Evolutionary conservation across 2,113 vertebrate species (phyloP).

Genomic region (Proteles cristata): DNA sequence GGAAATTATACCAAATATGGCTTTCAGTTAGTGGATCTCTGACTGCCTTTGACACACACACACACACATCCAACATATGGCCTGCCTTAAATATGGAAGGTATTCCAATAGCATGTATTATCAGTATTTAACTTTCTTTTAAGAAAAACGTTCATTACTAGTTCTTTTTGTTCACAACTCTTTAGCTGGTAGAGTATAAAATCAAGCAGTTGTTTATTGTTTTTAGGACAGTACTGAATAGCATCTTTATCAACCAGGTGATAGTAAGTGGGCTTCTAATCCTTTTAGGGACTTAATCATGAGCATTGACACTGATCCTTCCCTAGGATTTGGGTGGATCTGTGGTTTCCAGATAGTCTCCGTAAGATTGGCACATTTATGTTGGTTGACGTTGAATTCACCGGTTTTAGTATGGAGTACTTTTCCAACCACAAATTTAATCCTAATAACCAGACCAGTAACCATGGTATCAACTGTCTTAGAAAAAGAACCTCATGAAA

Average conservation of each 20-base stretch:
- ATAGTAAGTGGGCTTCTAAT: not conserved
- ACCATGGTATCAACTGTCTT: not conserved
- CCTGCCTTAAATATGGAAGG: not conserved
- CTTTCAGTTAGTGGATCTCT: not conserved
- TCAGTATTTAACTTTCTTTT: not conserved
- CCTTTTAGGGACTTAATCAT: not conserved
- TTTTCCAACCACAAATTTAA: not conserved
- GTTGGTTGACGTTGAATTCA: not conserved
- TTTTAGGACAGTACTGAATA: not conserved
- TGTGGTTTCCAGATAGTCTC: not conserved
- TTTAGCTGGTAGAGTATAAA: not conserved
- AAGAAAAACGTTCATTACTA: not conserved
- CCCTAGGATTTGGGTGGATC: not conserved
- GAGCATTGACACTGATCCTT: not conserved
- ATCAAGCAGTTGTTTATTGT: not conserved
- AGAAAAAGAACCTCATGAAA: slow-evolving; percentile 8
- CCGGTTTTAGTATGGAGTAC: not conserved
- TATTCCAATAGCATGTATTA: not conserved
- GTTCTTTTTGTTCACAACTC: not conserved
- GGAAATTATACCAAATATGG: not conserved
- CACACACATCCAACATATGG: not conserved
- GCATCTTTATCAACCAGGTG: not conserved
- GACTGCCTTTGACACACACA: not conserved
- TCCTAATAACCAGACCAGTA: not conserved
- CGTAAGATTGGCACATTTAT: not conserved